A percentile compares a stretch with the other conserved stretches of the same genome.
Evolutionary conservation across 2,113 vertebrate genomes (phyloP).

Genomic region (Cygnus atratus): DNA sequence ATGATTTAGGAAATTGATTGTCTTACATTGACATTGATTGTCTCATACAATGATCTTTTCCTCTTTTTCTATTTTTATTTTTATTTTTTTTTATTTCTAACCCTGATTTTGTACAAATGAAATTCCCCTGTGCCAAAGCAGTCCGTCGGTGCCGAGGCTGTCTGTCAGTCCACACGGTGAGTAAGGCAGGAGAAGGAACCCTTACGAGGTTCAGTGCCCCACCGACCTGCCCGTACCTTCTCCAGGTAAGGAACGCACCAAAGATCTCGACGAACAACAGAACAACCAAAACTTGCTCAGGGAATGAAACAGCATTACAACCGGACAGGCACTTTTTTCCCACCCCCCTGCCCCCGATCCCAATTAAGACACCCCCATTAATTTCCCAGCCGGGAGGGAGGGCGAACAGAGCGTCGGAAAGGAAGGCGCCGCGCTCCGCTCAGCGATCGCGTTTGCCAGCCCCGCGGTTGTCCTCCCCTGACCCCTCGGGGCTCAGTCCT

Average conservation of each 20-base stretch:
- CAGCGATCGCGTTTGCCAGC: neutral
- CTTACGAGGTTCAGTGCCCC: neutral
- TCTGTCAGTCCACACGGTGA: neutral
- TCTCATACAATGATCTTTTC: neutral
- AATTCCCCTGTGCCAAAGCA: neutral
- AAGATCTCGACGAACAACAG: neutral
- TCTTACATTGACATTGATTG: neutral
- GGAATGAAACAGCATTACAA: neutral
- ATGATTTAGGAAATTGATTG: neutral
- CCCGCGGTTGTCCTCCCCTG: constrained; percentile 11
- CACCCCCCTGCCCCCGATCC: too few species aligned
- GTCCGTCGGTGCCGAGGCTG: neutral
- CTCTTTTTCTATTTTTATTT: neutral
- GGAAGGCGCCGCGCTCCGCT: neutral
- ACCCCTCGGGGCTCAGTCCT: neutral
- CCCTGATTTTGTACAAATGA: neutral
- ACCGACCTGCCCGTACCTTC: neutral
- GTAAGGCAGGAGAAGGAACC: neutral
- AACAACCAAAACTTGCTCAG: neutral
- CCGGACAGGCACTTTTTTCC: too few species aligned
- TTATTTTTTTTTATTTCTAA: neutral
- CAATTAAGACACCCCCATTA: neutral
- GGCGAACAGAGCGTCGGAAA: neutral
- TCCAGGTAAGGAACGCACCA: neutral
- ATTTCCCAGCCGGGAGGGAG: neutral